phyloP scores from a whole-genome alignment of 1,140 invertebrate species.

The Hycleus phaleratus region DNA sequence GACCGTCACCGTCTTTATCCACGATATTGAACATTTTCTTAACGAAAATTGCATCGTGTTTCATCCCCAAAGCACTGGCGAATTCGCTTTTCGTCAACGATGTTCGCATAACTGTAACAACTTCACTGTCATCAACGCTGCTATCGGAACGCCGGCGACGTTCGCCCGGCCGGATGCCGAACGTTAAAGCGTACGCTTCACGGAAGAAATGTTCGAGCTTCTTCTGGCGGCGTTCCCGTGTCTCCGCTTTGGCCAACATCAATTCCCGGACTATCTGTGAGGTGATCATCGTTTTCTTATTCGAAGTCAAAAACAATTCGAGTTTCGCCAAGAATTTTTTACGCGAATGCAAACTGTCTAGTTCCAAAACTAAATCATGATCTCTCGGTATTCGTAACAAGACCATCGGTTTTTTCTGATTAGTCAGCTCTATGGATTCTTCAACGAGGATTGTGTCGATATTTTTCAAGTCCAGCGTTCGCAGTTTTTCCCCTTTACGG shows the following conservation, averaged over 20 bases:
- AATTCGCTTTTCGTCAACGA: constrained; percentile 93
- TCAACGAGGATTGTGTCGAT: constrained; percentile 73
- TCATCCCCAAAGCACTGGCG: constrained; percentile 95
- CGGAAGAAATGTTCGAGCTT: constrained; percentile 97
- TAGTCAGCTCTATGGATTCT: constrained; percentile 69
- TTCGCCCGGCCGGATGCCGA: constrained; percentile 74
- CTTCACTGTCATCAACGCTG: constrained; percentile 72
- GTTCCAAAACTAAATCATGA: constrained; percentile 93
- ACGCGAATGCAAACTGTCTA: constrained; percentile 72
- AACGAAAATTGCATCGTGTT: constrained; percentile 92
- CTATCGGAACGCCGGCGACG: constrained; percentile 60
- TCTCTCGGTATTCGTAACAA: constrained; percentile 82
- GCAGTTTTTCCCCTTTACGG: constrained; percentile 79
- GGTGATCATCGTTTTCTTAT: constrained; percentile 72
- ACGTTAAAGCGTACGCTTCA: constrained; percentile 93
- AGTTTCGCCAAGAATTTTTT: constrained; percentile 88
- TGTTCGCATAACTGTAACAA: constrained; percentile 87
- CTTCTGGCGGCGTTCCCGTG: constrained; percentile 87
- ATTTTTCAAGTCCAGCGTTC: constrained; percentile 69
- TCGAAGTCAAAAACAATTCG: constrained; percentile 70
- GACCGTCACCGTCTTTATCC: constrained; percentile 90
- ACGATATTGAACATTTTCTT: constrained; percentile 99
- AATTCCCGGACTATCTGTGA: constrained; percentile 68
- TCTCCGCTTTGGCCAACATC: constrained; percentile 90
- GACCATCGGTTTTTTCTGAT: constrained; percentile 74